Percentiles rank a stretch among this genome's conserved stretches.
Conservation (phyloP, 2,888 invertebrate species). For the Amphipyra berbera region DNA sequence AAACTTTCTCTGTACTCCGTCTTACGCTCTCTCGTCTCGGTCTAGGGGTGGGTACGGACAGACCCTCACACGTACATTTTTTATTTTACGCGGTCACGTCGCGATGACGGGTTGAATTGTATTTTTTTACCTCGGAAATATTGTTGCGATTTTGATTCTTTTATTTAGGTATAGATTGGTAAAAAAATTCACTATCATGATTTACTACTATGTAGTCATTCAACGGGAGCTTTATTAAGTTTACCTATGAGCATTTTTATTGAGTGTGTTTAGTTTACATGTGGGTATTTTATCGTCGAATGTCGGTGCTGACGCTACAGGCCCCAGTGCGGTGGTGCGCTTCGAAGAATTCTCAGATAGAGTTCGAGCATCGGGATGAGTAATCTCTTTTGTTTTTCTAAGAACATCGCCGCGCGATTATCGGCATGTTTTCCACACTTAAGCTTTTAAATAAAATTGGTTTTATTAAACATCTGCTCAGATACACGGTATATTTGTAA, state of each 20-base stretch:
- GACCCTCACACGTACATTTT: slow-evolving; percentile 72
- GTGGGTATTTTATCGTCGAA: slow-evolving; percentile 37
- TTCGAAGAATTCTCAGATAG: slow-evolving; percentile 86
- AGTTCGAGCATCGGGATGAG: slow-evolving; percentile 87
- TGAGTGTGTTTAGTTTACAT: slow-evolving; percentile 29
- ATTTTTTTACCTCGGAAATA: slow-evolving; percentile 51
- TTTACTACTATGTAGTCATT: slow-evolving; percentile 13
- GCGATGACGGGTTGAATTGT: slow-evolving; percentile 63
- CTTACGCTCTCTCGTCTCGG: slow-evolving; percentile 84
- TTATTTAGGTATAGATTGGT: slow-evolving; percentile 11
- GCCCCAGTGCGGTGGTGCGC: slow-evolving; percentile 74
- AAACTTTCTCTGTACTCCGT: slow-evolving; percentile 90
- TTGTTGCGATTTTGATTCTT: slow-evolving; percentile 33
- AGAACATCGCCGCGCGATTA: slow-evolving; percentile 80
- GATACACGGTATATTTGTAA: slow-evolving; percentile 45
- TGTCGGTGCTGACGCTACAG: slow-evolving; percentile 76
- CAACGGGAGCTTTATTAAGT: slow-evolving; percentile 21
- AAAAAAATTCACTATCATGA: slow-evolving; percentile 10
- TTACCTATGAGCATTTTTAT: slow-evolving; percentile 28
- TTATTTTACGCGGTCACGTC: slow-evolving; percentile 64
- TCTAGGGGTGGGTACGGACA: slow-evolving; percentile 84
- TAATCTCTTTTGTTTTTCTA: slow-evolving; percentile 89
- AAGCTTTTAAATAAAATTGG: slow-evolving; percentile 67
- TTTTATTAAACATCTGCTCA: slow-evolving; percentile 60
- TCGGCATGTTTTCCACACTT: slow-evolving; percentile 76